These are phyloP conservation scores for Scleropages formosus DNA, from an alignment of 2,797 vertebrate species.

Conservation along the genomic window DNA sequence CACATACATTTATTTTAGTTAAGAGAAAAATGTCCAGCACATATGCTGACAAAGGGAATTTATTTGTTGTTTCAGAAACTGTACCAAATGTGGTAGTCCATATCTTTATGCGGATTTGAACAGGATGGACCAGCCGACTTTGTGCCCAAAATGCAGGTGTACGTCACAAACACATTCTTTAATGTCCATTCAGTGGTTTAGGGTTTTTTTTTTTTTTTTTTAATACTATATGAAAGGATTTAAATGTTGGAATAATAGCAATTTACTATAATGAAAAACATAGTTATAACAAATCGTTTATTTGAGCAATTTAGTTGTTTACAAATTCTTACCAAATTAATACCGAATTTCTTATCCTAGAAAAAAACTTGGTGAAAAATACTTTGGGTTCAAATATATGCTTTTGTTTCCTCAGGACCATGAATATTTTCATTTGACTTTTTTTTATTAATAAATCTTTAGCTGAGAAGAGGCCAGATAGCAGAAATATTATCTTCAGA, in stretches of 20 bases:
- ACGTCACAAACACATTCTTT: conserved; percentile 23
- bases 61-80: conserved; percentile 37
- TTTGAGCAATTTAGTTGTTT: too few relatives aligned
- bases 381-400: not conserved
- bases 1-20: too few relatives aligned
- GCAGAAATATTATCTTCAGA: conserved; percentile 48
- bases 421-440: not conserved
- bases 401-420: not conserved
- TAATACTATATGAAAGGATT: too few relatives aligned
- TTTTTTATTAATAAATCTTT: conserved; percentile 28
- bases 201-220: too few relatives aligned
- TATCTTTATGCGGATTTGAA: conserved; percentile 25
- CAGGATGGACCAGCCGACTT: conserved; percentile 13
- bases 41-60: not conserved
- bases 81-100: conserved; percentile 39
- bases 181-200: too few relatives aligned
- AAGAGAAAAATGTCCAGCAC: too few relatives aligned
- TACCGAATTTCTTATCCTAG: not conserved
- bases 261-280: too few relatives aligned
- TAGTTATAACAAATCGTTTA: too few relatives aligned
- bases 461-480: conserved; percentile 31
- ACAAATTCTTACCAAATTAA: too few relatives aligned
- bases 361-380: not conserved
- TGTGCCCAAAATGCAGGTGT: conserved; percentile 48
- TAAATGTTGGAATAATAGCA: too few relatives aligned